Conservation (phyloP, 2,797 vertebrate species). For the Pseudochaenichthys georgianus region DNA sequence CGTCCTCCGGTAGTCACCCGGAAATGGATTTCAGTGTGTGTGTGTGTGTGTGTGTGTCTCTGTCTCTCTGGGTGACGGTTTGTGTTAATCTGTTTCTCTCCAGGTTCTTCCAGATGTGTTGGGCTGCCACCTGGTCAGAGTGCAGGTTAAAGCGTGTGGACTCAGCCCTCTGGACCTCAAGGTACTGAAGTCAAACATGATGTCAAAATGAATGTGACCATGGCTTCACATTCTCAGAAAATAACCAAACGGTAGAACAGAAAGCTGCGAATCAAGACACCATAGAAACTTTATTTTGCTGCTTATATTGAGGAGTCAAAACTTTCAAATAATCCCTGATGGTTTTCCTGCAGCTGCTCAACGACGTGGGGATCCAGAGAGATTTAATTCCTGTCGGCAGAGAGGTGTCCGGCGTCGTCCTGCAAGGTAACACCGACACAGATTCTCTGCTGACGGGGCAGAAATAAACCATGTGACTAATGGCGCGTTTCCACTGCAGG, state of each 20-base stretch:
- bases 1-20: too few relatives aligned
- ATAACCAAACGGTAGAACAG: not conserved
- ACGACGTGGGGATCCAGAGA: slow-evolving; percentile 87
- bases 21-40: too few relatives aligned
- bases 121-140: slow-evolving; percentile 88
- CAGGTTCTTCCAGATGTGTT: slow-evolving; percentile 85
- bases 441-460: not conserved
- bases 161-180: slow-evolving; percentile 90
- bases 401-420: slow-evolving; percentile 92
- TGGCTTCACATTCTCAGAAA: not conserved
- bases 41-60: too few relatives aligned
- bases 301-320: not conserved
- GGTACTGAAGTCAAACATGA: slow-evolving; percentile 72
- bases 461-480: not conserved
- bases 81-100: not conserved
- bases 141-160: slow-evolving; percentile 95
- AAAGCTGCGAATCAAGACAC: not conserved
- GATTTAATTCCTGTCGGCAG: slow-evolving; percentile 91
- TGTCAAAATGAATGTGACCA: not conserved
- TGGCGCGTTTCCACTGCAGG: too few relatives aligned
- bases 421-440: slow-evolving; percentile 85
- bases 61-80: not conserved
- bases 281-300: not conserved
- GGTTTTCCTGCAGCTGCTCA: slow-evolving; percentile 83
- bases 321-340: too few relatives aligned